A percentile compares a stretch with the other conserved stretches of the same genome.
phyloP scores from a whole-genome alignment of 2,113 vertebrate genomes.

The Sphaerodactylus townsendi region DNA sequence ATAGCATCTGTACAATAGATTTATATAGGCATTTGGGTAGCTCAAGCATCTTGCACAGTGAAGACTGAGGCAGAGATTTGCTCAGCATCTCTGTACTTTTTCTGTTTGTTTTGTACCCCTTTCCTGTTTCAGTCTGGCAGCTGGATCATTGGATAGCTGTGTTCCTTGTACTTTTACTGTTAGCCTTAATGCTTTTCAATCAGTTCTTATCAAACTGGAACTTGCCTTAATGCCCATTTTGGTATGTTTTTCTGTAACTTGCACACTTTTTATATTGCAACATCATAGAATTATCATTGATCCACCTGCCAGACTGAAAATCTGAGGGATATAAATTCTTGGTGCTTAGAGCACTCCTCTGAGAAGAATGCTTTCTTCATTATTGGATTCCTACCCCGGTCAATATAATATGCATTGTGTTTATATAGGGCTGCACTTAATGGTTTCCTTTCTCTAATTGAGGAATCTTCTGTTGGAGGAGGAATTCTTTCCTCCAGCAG shows the following conservation, averaged over 20 bases:
- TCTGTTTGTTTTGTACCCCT: no score
- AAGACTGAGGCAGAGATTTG: neutral
- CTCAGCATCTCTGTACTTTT: neutral
- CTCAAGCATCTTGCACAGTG: neutral
- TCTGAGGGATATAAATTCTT: neutral
- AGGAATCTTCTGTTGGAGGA: no score
- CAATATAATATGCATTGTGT: neutral
- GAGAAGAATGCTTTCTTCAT: neutral
- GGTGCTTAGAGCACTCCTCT: neutral
- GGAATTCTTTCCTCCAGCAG: no score
- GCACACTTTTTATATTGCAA: neutral
- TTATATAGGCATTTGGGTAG: neutral
- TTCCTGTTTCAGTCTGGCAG: no score
- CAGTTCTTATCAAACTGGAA: neutral
- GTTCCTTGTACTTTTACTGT: neutral
- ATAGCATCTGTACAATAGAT: neutral
- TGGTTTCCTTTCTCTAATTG: no score
- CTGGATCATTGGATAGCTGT: no score
- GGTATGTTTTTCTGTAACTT: no score
- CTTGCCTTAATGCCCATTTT: neutral
- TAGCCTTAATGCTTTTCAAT: neutral
- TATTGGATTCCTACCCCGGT: neutral
- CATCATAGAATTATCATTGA: neutral
- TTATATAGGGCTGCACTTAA: no score
- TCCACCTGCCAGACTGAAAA: neutral